Conservation (phyloP, 2,113 vertebrate genomes). For the Perccottus glenii region DNA sequence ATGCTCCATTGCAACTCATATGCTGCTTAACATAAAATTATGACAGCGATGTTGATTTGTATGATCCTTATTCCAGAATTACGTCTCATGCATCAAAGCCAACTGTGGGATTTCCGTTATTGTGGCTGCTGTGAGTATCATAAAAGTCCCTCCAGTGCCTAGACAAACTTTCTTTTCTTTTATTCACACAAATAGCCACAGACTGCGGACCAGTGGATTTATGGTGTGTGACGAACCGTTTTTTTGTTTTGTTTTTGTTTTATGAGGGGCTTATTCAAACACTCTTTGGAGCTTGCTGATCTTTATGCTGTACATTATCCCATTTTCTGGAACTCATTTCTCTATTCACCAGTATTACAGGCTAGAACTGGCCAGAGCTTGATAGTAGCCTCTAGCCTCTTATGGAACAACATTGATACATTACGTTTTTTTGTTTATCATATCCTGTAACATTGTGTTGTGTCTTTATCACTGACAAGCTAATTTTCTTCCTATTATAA, state of each 20-base stretch:
- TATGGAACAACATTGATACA: constrained; percentile 10
- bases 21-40: constrained; percentile 58
- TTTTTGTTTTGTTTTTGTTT: constrained; percentile 24
- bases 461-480: background rate
- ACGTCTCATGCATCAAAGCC: constrained; percentile 53
- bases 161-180: constrained; percentile 21
- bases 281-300: constrained; percentile 64
- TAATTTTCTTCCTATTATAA: no score
- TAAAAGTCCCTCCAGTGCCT: constrained; percentile 48
- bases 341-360: constrained; percentile 48
- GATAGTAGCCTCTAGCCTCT: constrained; percentile 19
- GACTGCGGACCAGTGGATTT: constrained; percentile 58
- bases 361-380: constrained; percentile 27
- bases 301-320: constrained; percentile 70
- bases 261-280: constrained; percentile 63
- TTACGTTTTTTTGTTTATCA: constrained; percentile 1
- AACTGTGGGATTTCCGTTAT: constrained; percentile 52
- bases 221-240: constrained; percentile 57
- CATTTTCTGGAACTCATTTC: constrained; percentile 61
- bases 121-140: constrained; percentile 48
- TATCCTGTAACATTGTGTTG: background rate
- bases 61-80: constrained; percentile 52
- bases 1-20: constrained; percentile 19
- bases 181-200: constrained; percentile 33
- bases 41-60: constrained; percentile 66